phyloP scores from a whole-genome alignment of 2,797 vertebrate species.

The Sebastes goodei region DNA sequence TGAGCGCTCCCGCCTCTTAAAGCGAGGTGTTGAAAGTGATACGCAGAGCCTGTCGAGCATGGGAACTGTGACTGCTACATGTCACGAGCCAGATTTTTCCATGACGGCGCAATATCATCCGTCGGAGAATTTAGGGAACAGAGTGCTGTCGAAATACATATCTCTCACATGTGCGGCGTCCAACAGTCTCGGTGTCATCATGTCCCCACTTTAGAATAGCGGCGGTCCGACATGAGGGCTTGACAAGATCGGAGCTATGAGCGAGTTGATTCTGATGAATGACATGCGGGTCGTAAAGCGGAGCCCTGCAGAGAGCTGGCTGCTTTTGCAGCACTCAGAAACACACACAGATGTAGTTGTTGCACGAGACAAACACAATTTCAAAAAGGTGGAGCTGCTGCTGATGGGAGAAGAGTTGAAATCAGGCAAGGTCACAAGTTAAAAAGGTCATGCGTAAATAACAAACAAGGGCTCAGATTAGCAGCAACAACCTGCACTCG shows the following conservation, averaged over 20 bases:
- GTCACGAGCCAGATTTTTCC: slow-evolving; percentile 46
- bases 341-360: not conserved
- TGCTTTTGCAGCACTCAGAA: not conserved
- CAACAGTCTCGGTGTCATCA: not conserved
- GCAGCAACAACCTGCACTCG: not conserved
- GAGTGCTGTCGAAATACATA: not conserved
- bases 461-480: slow-evolving; percentile 29
- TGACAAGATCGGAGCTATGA: not conserved
- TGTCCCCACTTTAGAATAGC: not conserved
- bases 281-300: not conserved
- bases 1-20: slow-evolving; percentile 13
- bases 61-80: slow-evolving; percentile 16
- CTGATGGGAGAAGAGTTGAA: not conserved
- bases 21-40: slow-evolving; percentile 50
- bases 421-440: not conserved
- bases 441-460: slow-evolving; percentile 6
- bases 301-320: not conserved
- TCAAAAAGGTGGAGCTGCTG: not conserved
- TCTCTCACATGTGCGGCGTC: not conserved
- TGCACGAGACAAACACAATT: not conserved
- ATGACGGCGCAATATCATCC: slow-evolving; percentile 21
- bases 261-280: not conserved
- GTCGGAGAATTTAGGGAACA: not conserved
- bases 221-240: not conserved
- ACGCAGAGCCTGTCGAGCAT: slow-evolving; percentile 17